Percentiles rank a stretch among this genome's conserved stretches.
These are phyloP conservation scores for Tapirus indicus DNA, from an alignment of 2,797 vertebrate genomes.

Conservation along the genomic window DNA sequence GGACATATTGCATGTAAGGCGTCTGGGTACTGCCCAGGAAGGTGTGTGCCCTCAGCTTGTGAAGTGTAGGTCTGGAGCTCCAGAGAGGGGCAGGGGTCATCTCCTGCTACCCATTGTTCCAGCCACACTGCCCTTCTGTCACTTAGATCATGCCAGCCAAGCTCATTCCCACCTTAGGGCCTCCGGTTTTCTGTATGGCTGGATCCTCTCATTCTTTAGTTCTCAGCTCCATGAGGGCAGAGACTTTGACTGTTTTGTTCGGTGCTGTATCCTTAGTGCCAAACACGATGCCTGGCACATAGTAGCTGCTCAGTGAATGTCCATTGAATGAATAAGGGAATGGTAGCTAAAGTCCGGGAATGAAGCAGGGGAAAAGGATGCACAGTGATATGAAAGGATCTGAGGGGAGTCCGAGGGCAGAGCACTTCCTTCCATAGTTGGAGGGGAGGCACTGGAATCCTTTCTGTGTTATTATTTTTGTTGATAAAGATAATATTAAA, in stretches of 20 bases:
- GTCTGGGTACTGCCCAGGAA: neutral
- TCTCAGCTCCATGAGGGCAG: neutral
- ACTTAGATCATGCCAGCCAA: neutral
- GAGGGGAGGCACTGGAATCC: neutral
- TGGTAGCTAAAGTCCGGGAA: neutral
- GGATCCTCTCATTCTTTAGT: neutral
- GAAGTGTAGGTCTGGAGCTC: neutral
- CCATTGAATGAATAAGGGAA: neutral
- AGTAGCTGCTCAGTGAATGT: neutral
- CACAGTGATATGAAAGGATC: neutral
- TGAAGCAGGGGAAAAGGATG: neutral
- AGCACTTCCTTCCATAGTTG: neutral
- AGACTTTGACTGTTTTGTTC: neutral
- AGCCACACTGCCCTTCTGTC: neutral
- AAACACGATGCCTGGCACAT: neutral
- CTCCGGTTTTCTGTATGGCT: neutral
- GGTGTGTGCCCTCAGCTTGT: neutral
- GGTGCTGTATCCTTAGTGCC: neutral
- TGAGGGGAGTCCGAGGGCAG: neutral
- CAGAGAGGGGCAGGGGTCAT: neutral
- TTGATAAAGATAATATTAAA: neutral
- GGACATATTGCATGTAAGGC: neutral
- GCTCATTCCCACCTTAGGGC: neutral
- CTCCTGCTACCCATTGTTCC: neutral
- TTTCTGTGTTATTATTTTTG: slow-evolving; percentile 1